Evolutionary conservation across 2,797 vertebrate species (phyloP).

Genomic region (Psittacula derbiana): DNA sequence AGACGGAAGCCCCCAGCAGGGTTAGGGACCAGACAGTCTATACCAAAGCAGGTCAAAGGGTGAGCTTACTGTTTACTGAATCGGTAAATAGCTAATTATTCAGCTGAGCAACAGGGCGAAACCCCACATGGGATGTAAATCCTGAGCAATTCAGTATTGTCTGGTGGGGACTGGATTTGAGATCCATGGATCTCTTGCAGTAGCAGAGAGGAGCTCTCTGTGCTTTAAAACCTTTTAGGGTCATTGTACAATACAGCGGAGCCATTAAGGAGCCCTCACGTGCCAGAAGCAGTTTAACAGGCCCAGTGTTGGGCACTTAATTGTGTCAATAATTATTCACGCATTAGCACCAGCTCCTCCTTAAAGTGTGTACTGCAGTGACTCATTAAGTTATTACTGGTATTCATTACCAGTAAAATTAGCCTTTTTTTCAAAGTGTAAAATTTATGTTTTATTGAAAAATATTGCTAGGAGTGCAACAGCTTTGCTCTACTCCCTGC

Average conservation of each 20-base stretch:
- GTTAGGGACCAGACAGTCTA: constrained; percentile 38
- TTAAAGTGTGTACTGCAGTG: constrained; percentile 46
- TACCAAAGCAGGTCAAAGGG: constrained; percentile 23
- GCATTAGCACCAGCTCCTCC: constrained; percentile 58
- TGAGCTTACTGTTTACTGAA: constrained; percentile 22
- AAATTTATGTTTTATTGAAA: constrained; percentile 36
- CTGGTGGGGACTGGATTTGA: background rate
- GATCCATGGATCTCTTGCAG: background rate
- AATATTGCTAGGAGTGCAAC: constrained; percentile 3
- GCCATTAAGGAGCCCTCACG: constrained; percentile 46
- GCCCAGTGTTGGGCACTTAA: constrained; percentile 45
- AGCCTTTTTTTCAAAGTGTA: constrained; percentile 61
- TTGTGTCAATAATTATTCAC: constrained; percentile 70
- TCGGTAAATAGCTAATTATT: constrained; percentile 48
- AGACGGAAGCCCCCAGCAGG: background rate
- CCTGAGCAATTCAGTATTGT: background rate
- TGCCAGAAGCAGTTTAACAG: constrained; percentile 66
- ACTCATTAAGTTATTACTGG: constrained; percentile 69
- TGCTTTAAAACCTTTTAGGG: constrained; percentile 16
- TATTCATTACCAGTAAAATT: constrained; percentile 70
- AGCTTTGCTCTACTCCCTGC: constrained; percentile 26
- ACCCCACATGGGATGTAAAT: background rate
- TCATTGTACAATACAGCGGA: background rate
- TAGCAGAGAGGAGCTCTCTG: background rate
- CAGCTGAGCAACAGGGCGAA: background rate